Evolutionary conservation across 2,113 vertebrate genomes (phyloP).

Genomic region (Eonycteris spelaea): DNA sequence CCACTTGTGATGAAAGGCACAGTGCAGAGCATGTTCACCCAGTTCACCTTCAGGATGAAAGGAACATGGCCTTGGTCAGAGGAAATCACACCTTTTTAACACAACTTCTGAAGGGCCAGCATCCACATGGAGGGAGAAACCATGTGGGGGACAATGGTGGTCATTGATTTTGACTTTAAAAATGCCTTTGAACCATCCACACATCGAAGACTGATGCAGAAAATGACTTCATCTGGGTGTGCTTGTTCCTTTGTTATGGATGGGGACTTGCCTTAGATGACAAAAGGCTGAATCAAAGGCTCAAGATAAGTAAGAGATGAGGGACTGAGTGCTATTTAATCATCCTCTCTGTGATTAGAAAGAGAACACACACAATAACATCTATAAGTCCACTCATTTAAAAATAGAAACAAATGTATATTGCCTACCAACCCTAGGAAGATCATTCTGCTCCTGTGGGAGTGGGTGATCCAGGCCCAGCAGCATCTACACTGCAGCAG

Average conservation of each 20-base stretch:
- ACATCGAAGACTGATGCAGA: background rate
- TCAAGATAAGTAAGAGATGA: background rate
- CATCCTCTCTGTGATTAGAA: background rate
- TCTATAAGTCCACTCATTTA: background rate
- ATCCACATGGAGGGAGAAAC: background rate
- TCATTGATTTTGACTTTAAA: no score
- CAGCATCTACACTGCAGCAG: accelerated
- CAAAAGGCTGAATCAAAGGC: background rate
- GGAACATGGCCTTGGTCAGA: background rate
- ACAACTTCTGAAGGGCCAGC: background rate
- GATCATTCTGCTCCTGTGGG: accelerated
- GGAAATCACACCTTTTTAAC: no score
- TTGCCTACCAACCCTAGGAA: accelerated
- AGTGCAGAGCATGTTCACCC: background rate
- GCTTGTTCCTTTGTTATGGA: accelerated
- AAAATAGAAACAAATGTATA: background rate
- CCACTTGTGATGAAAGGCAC: background rate
- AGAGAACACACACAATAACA: background rate
- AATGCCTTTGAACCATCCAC: background rate
- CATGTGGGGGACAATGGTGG: background rate
- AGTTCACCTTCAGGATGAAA: background rate
- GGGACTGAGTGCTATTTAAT: background rate
- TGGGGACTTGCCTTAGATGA: no score
- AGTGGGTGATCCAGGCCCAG: background rate
- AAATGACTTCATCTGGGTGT: background rate